Evolutionary conservation across 1,140 invertebrate species (phyloP), one percentile per base, ranked within the genome.

Genomic region (Calliphora vicina): DNA sequence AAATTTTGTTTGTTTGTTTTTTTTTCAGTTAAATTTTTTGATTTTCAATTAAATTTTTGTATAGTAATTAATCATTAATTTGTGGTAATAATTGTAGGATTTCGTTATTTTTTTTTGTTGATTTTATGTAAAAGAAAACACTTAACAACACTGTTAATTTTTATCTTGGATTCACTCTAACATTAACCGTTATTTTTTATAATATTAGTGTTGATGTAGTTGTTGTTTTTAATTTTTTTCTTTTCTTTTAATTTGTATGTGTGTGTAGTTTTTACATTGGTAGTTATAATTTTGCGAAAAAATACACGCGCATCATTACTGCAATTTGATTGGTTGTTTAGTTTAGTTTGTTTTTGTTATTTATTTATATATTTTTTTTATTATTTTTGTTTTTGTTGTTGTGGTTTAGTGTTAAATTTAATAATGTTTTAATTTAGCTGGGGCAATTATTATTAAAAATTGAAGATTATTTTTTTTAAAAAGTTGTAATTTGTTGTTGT

Each of bases 301-400:
- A 67, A 67, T 67, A 67, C 61, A 67, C 61, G 61, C 61, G 61
- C 61, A 67, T 67, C 61, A 67, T 67, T 67, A 67, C 61, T 67
- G 61, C 61, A 67, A 67, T 67, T 67, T 67, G 61, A 67, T 67
- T 67, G 61, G 61, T 67, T 67, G 61, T 12, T 67, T 17, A 43
- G n/a, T 57, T 57, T 57, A 57, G 50, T 57, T 57, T 72, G 17
- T 23, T 20, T 72, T 26, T 25, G 25, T 72, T 72, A 26, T 6
- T 72, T 71, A 25, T 73, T 25, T 72, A 25, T 4, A n/a, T 73
- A 27, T 27, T 15, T 73, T 29, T 74, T 35, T 5, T 29, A 25
- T 26, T 72, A 13, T 72, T 72, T 6, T 26, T 72, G 6, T 26
- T 25, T 6, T 72, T 72, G n/a, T 72, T 72, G 20, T 72, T 72